Evolutionary conservation across 2,888 invertebrate genomes (phyloP), one percentile per base, ranked within the genome.

Genomic region (Cinara cedri): DNA sequence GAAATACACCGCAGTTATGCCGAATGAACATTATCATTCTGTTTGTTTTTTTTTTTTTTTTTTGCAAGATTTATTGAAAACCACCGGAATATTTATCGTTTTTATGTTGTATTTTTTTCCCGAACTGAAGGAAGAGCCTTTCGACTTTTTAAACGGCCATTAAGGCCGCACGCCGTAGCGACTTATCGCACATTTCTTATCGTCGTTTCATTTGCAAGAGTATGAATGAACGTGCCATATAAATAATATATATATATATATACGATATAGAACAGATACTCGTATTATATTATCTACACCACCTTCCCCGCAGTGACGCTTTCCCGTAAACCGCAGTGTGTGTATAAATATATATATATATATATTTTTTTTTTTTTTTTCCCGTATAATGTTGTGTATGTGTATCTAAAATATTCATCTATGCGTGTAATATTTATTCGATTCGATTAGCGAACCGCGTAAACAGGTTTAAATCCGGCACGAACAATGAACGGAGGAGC

Each of bases 351-450:
- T 57, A 44, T 34, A 34, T 34, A 34, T n/a, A 19, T 57, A 16
- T 21, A 16, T 21, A 24, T 24, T 21, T 14, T 10, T 71, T 16
- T 54, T 3, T n/a, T n/a, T n/a, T n/a, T n/a, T n/a, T n/a, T 3
- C 4, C 10, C 1, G 62, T 65, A 65, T 46, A 44, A 44, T 57
- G 24, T 49, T 21, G 26, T 51, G 19, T 24, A 16, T 10, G 34
- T 34, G 49, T 72, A 72, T 72, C 72, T 72, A 34, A 62, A 62
- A 49, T 62, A 60, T 62, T 62, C 62, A 72, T 72, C 62, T 72
- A 62, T 34, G 75, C 44, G 54, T 65, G 54, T 65, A 75, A 75
- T 75, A 75, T 75, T 75, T 75, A 63, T 75, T 75, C 65, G 75
- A 75, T 65, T 75, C 75, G 63, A 55, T 75, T 75, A 75, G 63